Evolutionary conservation across 92 coral and sea anemone species (phyloP).

Genomic region (Desmophyllum pertusum): DNA sequence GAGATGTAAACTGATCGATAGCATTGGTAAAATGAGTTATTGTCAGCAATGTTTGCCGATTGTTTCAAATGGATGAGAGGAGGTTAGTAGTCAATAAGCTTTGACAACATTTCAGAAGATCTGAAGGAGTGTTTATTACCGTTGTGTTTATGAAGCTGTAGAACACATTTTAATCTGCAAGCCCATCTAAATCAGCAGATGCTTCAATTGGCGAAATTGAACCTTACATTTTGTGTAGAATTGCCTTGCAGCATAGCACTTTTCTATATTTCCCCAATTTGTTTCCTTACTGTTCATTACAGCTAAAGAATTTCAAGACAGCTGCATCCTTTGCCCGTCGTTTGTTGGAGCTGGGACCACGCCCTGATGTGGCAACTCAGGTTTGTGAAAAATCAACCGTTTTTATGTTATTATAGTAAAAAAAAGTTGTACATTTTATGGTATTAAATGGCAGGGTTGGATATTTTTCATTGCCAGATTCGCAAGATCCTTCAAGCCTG

Average conservation of each 20-base stretch:
- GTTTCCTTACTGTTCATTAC: constrained; percentile 5
- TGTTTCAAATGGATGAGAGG: too few species aligned
- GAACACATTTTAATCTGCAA: too few species aligned
- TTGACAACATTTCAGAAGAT: too few species aligned
- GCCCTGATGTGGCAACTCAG: constrained; percentile 99
- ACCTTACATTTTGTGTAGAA: too few species aligned
- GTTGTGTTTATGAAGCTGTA: too few species aligned
- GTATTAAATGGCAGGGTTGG: not conserved
- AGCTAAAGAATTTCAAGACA: constrained; percentile 98
- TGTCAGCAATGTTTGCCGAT: too few species aligned
- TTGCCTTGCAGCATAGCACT: not conserved
- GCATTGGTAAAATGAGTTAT: too few species aligned
- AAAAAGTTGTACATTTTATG: not conserved
- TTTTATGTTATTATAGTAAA: not conserved
- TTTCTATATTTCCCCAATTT: not conserved
- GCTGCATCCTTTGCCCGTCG: constrained; percentile 99
- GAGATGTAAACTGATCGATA: too few species aligned
- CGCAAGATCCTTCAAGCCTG: constrained; percentile 99
- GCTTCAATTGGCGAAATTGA: too few species aligned
- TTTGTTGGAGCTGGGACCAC: constrained; percentile 95
- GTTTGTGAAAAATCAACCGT: constrained; percentile 30
- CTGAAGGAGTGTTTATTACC: too few species aligned
- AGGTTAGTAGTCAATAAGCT: too few species aligned
- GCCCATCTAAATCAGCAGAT: too few species aligned
- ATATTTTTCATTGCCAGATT: constrained; percentile 65